Evolutionary conservation across 64 coral and sea anemone species (phyloP).

Genomic region (Acropora tenuis): DNA sequence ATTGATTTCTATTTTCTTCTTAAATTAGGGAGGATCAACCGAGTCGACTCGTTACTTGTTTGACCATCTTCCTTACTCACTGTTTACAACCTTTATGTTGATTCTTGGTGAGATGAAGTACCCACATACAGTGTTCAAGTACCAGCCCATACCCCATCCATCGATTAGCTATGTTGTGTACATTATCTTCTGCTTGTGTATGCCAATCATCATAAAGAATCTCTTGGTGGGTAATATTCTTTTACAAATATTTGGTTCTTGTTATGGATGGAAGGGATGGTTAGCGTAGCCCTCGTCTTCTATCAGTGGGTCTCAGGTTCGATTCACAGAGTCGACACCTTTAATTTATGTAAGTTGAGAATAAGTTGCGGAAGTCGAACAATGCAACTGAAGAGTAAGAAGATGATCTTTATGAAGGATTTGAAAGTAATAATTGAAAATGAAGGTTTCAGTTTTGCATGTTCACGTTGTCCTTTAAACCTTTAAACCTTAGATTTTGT

Average conservation of each 20-base stretch:
- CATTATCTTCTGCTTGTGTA: constrained; percentile 87
- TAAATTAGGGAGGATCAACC: constrained; percentile 2
- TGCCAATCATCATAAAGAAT: constrained; percentile 95
- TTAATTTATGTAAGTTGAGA: no score
- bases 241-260: no score
- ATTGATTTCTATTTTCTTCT: background rate
- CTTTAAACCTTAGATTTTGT: no score
- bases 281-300: no score
- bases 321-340: no score
- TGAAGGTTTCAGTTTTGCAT: no score
- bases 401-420: no score
- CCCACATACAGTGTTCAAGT: constrained; percentile 88
- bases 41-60: constrained; percentile 52
- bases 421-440: no score
- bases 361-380: no score
- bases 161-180: constrained; percentile 86
- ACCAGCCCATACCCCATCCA: constrained; percentile 77
- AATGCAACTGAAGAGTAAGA: no score
- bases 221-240: constrained; percentile 63
- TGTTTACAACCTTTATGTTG: constrained; percentile 94
- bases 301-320: background rate
- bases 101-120: constrained; percentile 96
- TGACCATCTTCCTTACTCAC: constrained; percentile 72
- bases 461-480: no score
- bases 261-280: no score